These are phyloP conservation scores for Bradynema listronoti DNA, from an alignment of 1,140 invertebrate species.

Conservation along the genomic window DNA sequence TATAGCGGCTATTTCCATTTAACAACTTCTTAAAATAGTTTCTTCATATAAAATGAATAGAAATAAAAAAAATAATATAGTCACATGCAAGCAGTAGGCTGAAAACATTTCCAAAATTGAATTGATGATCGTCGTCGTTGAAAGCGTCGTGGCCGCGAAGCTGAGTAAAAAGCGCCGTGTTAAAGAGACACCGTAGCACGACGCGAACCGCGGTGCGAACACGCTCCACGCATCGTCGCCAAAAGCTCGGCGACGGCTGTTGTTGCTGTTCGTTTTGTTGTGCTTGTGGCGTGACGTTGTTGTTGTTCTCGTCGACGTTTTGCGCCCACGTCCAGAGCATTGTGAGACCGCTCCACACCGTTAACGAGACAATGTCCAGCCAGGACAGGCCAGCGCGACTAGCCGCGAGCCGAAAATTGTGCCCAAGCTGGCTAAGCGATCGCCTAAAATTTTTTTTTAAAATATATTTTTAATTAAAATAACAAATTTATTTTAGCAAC, in stretches of 20 bases:
- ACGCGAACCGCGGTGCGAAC: slow-evolving; percentile 13
- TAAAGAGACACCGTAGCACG: slow-evolving; percentile 18
- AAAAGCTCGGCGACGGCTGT: background rate
- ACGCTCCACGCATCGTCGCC: background rate
- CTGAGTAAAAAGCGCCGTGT: slow-evolving; percentile 18
- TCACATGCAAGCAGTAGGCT: slow-evolving; percentile 27
- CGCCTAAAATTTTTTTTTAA: background rate
- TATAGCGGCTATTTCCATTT: background rate
- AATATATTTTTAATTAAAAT: background rate
- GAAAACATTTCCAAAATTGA: slow-evolving; percentile 20
- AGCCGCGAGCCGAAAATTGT: slow-evolving; percentile 16
- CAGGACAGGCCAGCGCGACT: slow-evolving; percentile 19
- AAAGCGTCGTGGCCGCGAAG: background rate
- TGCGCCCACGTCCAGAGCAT: background rate
- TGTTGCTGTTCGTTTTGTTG: too few relatives aligned
- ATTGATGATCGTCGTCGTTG: slow-evolving; percentile 22
- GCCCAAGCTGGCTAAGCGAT: background rate
- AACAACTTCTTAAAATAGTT: background rate
- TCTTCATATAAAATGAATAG: background rate
- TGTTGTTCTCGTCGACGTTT: slow-evolving; percentile 3
- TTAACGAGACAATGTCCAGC: slow-evolving; percentile 24
- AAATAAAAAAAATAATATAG: slow-evolving; percentile 7
- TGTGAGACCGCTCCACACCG: slow-evolving; percentile 13
- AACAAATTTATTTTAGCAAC: background rate
- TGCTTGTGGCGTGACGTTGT: background rate